These are phyloP conservation scores for Pituophis catenifer DNA, from an alignment of 2,113 vertebrate species.

Conservation along the genomic window DNA sequence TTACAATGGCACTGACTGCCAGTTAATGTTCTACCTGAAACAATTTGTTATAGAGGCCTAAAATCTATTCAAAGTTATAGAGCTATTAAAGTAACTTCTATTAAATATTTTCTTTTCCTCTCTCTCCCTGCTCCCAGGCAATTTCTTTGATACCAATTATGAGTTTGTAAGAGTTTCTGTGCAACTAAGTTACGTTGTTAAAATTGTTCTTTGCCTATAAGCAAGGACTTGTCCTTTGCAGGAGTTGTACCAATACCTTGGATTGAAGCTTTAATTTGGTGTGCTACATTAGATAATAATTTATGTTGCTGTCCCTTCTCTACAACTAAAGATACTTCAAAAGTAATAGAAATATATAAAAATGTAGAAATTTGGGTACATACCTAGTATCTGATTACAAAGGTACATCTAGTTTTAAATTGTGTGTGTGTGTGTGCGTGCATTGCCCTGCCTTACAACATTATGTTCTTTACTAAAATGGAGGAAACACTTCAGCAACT, in stretches of 20 bases:
- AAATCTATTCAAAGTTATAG: slow-evolving; percentile 69
- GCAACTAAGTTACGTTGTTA: neutral
- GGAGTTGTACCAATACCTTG: neutral
- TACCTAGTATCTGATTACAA: neutral
- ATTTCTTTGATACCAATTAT: neutral
- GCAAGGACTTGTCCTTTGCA: neutral
- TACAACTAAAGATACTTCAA: neutral
- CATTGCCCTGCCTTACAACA: neutral
- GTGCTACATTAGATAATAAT: neutral
- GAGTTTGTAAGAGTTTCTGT: neutral
- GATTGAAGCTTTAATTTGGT: neutral
- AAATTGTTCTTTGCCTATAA: neutral
- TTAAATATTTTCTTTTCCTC: slow-evolving; percentile 41
- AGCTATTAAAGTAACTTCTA: slow-evolving; percentile 72
- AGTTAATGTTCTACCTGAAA: slow-evolving; percentile 56
- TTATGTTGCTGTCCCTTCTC: neutral
- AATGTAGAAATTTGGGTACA: neutral
- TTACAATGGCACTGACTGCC: slow-evolving; percentile 57
- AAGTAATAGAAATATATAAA: neutral
- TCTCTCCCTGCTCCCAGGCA: neutral
- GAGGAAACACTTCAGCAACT: neutral
- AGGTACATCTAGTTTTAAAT: neutral
- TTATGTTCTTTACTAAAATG: neutral
- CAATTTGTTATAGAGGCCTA: slow-evolving; percentile 63
- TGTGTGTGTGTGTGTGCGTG: neutral